Evolutionary conservation across 2,113 vertebrate genomes (phyloP).

Genomic region (Actinemys pallida): DNA sequence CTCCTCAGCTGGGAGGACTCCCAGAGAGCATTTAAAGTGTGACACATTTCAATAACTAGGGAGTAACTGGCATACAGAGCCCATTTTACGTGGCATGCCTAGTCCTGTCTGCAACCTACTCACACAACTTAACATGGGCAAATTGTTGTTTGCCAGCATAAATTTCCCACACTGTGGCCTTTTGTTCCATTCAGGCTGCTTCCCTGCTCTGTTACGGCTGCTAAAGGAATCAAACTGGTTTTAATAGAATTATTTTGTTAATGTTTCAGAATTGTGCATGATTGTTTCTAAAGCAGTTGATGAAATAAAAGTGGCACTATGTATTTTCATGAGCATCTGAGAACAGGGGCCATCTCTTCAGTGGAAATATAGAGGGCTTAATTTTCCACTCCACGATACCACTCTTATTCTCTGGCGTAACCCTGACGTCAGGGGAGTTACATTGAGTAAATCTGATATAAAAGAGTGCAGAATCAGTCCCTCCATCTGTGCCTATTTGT

Average conservation of each 20-base stretch:
- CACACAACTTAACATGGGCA: neutral
- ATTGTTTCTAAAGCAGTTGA: neutral
- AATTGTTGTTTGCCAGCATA: neutral
- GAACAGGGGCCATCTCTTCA: neutral
- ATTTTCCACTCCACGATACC: neutral
- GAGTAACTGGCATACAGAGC: neutral
- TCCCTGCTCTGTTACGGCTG: neutral
- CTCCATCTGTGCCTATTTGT: neutral
- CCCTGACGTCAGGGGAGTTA: neutral
- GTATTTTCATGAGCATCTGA: neutral
- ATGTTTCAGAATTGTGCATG: neutral
- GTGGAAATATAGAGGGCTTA: neutral
- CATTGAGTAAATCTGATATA: neutral
- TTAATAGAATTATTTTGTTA: neutral
- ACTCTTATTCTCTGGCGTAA: neutral
- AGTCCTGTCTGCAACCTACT: neutral
- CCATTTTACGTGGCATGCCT: neutral
- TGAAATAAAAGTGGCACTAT: neutral
- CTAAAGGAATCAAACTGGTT: neutral
- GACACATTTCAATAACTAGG: fast-evolving
- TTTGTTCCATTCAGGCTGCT: neutral
- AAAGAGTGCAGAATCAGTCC: neutral
- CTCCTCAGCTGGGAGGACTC: neutral
- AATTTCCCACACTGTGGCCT: neutral
- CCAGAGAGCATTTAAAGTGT: neutral